Base-by-base conservation (phyloP, 2,797 vertebrate genomes). In the Chaunax sp. region DNA sequence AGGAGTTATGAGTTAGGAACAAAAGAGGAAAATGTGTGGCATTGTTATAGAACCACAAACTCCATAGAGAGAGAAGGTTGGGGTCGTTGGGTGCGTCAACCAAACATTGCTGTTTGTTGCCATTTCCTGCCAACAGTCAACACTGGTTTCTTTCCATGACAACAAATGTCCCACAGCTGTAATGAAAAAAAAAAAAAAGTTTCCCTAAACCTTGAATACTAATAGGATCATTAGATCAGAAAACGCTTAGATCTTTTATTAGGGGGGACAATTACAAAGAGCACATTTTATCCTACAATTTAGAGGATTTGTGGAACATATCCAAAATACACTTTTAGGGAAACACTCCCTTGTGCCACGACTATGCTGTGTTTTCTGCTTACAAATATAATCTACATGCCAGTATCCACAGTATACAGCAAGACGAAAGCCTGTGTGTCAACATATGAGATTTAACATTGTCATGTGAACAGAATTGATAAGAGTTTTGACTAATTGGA, bases 371-470 rank as follows among this genome's bases (percentile, higher is more conserved):
- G 38, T 20, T 61, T 40, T 49, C 38, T 35, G 35, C 22, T 53
- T 40, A 49, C 20, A 25, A 47, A 37, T 20, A 64, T 44, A 19
- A 46, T 26, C 15, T 23, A 23, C 55, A 66, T 61, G 54, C 33
- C 62, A 67, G 18, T 30, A 57, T 54, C 45, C 51, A 50, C 22
- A 49, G 16, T 46, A 18, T 33, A 22, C 13, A 58, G 33, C 7
- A 10, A 15, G 35, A 4, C 44, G 12, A 59, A 22, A 69, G 30
- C 20, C 18, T 19, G 20, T 51, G 37, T 51, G 22, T 69, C 18
- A 44, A 20, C 23, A 5, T 35, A 8, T 59, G 55, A 57, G 4
- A 53, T 25, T 19, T 1, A 59, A 10, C 30, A 9, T 59, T 53
- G 30, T 3, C 12, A 22, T 45, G 25, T 41, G 18, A 64, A 56